Percentiles rank a stretch among this genome's conserved stretches.
Evolutionary conservation across 2,797 vertebrate species (phyloP).

Genomic region (Chelon labrosus): DNA sequence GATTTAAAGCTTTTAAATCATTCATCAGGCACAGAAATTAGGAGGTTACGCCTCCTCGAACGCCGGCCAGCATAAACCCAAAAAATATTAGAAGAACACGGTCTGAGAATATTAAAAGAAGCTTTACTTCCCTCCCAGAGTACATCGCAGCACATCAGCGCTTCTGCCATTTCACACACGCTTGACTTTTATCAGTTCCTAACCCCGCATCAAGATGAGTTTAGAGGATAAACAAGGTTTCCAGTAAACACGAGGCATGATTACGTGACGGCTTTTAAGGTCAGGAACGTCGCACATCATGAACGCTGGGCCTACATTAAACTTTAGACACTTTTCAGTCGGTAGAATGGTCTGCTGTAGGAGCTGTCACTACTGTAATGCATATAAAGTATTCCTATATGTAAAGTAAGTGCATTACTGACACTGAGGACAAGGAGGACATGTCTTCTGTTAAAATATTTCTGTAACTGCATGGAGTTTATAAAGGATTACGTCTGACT

Average conservation of each 20-base stretch:
- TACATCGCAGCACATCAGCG: constrained; percentile 15
- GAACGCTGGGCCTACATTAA: neutral
- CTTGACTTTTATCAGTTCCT: constrained; percentile 16
- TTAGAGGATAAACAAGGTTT: constrained; percentile 10
- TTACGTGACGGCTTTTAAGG: constrained; percentile 10
- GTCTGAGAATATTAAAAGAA: constrained; percentile 26
- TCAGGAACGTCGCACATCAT: neutral
- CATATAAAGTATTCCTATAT: too few species aligned
- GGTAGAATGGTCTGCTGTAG: neutral
- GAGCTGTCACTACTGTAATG: neutral
- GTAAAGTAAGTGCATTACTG: too few species aligned
- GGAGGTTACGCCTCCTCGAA: constrained; percentile 24
- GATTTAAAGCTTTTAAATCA: constrained; percentile 17
- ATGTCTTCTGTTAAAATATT: too few species aligned
- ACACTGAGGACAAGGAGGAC: too few species aligned
- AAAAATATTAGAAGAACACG: constrained; percentile 8
- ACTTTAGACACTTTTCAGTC: constrained; percentile 4
- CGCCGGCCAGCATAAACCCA: constrained; percentile 1
- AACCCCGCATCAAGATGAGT: constrained; percentile 2
- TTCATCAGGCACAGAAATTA: constrained; percentile 29
- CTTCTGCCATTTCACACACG: constrained; percentile 34
- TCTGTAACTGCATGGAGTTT: too few species aligned
- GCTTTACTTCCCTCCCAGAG: constrained; percentile 18
- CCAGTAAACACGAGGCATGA: constrained; percentile 7
- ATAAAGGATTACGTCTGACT: too few species aligned